Evolutionary conservation across 2,888 invertebrate genomes (phyloP).

Genomic region (Listrodromus nycthemerus): DNA sequence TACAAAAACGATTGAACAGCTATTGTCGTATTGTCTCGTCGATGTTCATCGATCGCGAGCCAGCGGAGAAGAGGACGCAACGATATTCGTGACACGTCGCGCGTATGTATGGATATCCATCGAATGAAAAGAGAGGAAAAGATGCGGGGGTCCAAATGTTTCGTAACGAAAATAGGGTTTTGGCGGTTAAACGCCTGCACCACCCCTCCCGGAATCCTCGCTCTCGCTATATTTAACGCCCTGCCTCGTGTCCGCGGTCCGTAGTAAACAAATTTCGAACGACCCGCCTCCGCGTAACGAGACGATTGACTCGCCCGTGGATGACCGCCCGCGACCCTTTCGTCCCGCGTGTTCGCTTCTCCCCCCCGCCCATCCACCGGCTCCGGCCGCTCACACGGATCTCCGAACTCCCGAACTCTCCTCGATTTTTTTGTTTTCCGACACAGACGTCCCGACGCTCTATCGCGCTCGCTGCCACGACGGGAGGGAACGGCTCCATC

Average conservation of each 20-base stretch:
- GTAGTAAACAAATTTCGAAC: constrained; percentile 71
- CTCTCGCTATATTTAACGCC: constrained; percentile 66
- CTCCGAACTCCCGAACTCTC: constrained; percentile 42
- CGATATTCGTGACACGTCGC: constrained; percentile 68
- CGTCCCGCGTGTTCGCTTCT: constrained; percentile 21
- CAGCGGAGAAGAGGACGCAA: constrained; percentile 57
- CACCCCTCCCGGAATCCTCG: constrained; percentile 59
- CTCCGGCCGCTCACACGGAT: constrained; percentile 8
- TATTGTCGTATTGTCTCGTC: background rate
- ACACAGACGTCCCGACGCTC: constrained; percentile 45
- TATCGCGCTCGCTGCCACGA: constrained; percentile 48
- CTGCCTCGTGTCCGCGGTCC: constrained; percentile 57
- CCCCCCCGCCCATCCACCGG: constrained; percentile 15
- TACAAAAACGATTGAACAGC: too few relatives aligned
- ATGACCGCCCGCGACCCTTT: constrained; percentile 45
- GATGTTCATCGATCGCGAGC: background rate
- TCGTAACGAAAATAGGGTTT: constrained; percentile 82
- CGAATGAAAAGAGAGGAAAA: constrained; percentile 43
- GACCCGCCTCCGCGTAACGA: constrained; percentile 65
- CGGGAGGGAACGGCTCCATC: constrained; percentile 52
- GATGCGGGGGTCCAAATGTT: constrained; percentile 63
- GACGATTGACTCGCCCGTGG: constrained; percentile 63
- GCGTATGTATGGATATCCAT: constrained; percentile 7
- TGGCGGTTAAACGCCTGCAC: constrained; percentile 77
- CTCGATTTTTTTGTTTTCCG: constrained; percentile 26